Conservation (phyloP, 1,140 invertebrate species). For the Temnothorax curvispinosus region DNA sequence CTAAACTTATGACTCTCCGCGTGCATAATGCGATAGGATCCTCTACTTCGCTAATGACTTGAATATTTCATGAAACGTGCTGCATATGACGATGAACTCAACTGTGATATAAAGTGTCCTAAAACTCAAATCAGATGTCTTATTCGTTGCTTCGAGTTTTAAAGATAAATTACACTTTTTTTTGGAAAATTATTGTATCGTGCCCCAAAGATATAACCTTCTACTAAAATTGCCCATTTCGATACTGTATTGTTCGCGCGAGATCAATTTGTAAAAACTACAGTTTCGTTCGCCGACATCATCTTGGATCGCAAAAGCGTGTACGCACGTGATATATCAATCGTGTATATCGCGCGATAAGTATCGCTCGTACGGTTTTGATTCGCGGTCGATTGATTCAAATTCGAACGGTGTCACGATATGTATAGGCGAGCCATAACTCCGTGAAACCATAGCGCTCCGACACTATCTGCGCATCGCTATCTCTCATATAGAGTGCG, state of each 20-base stretch:
- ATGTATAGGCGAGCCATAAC: slow-evolving; percentile 10
- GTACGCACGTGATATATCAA: neutral
- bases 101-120: neutral
- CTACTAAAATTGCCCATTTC: neutral
- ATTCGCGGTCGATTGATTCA: slow-evolving; percentile 37
- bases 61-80: slow-evolving; percentile 40
- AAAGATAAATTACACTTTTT: neutral
- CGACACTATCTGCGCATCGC: slow-evolving; percentile 6
- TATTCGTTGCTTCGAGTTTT: neutral
- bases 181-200: neutral
- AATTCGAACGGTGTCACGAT: neutral
- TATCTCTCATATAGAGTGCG: slow-evolving; percentile 32
- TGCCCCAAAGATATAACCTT: neutral
- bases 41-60: slow-evolving; percentile 9
- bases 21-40: neutral
- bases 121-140: neutral
- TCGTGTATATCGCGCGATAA: neutral
- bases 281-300: neutral
- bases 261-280: neutral
- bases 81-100: neutral
- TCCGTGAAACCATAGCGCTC: slow-evolving; percentile 32
- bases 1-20: slow-evolving; percentile 19
- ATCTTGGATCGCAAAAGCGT: neutral
- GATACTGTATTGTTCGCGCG: neutral
- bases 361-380: slow-evolving; percentile 10